Conservation (phyloP, 2,113 vertebrate genomes). For the Epinephelus lanceolatus region DNA sequence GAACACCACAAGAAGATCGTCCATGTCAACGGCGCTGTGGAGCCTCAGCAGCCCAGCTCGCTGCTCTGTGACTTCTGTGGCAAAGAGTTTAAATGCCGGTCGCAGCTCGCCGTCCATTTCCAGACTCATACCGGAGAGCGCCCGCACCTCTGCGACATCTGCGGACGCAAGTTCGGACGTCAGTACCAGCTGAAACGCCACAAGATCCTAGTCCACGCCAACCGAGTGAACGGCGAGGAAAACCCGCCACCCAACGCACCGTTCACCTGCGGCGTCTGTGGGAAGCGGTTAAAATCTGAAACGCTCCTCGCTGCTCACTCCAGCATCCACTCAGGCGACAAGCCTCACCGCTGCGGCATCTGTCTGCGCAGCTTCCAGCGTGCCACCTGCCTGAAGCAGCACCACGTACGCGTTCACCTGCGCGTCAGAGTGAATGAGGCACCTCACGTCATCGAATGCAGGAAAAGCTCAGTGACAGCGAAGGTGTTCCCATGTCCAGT, state of each 20-base stretch:
- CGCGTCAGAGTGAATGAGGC: background rate
- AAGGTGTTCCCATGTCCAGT: conserved; percentile 53
- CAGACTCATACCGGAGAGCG: conserved; percentile 73
- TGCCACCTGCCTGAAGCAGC: conserved; percentile 67
- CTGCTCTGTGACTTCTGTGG: conserved; percentile 76
- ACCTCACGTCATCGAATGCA: background rate
- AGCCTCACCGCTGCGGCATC: conserved; percentile 55
- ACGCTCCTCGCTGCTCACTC: conserved; percentile 49
- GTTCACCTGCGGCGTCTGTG: conserved; percentile 59
- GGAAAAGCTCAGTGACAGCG: fast-evolving
- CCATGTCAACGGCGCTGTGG: conserved; percentile 22
- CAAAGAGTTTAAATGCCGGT: conserved; percentile 70
- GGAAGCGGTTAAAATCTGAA: conserved; percentile 54
- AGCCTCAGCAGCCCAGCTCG: conserved; percentile 7
- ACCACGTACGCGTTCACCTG: conserved; percentile 66
- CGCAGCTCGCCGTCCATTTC: conserved; percentile 72
- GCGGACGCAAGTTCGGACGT: conserved; percentile 73
- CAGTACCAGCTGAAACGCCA: conserved; percentile 74
- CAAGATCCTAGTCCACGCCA: conserved; percentile 62
- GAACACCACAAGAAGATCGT: conserved; percentile 71
- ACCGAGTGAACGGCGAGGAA: fast-evolving
- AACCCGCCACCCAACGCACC: fast-evolving
- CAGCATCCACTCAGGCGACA: conserved; percentile 43
- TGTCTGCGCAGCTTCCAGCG: conserved; percentile 69
- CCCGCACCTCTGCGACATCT: conserved; percentile 77